These are phyloP conservation scores for Bothrops alternatus DNA, from an alignment of 2,797 vertebrate species.

Conservation along the genomic window DNA sequence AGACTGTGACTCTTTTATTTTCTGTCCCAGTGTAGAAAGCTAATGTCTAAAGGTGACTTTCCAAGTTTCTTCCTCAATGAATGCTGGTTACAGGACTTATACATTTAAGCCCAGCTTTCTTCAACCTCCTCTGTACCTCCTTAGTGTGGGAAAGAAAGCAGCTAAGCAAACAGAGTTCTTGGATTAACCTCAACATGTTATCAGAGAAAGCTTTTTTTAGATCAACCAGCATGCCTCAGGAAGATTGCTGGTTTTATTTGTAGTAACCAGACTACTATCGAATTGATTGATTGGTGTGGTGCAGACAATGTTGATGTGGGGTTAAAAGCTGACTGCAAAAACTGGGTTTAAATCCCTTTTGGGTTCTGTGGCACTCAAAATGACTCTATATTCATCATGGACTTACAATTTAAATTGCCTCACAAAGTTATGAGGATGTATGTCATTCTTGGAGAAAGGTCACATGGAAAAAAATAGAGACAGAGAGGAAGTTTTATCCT, in stretches of 20 bases:
- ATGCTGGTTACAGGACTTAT: neutral
- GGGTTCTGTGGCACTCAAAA: neutral
- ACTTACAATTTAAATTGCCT: neutral
- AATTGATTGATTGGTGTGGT: no score
- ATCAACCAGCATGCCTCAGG: neutral
- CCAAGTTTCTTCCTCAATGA: neutral
- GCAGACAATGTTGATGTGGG: neutral
- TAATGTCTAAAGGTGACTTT: neutral
- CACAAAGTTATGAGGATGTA: neutral
- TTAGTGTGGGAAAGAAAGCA: neutral
- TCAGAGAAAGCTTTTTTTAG: neutral
- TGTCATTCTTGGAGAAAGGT: neutral
- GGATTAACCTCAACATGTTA: neutral
- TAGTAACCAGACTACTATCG: neutral
- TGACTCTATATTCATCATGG: neutral
- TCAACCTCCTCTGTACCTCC: neutral
- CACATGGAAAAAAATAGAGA: neutral
- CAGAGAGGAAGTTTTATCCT: neutral
- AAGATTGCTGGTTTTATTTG: neutral
- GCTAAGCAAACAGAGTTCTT: neutral
- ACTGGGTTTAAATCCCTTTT: neutral
- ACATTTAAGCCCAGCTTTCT: neutral
- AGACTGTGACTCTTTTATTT: neutral
- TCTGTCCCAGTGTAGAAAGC: neutral
- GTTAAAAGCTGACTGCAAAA: neutral